Conservation (phyloP, 1,140 invertebrate genomes). For the Rhagoletis pomonella region DNA sequence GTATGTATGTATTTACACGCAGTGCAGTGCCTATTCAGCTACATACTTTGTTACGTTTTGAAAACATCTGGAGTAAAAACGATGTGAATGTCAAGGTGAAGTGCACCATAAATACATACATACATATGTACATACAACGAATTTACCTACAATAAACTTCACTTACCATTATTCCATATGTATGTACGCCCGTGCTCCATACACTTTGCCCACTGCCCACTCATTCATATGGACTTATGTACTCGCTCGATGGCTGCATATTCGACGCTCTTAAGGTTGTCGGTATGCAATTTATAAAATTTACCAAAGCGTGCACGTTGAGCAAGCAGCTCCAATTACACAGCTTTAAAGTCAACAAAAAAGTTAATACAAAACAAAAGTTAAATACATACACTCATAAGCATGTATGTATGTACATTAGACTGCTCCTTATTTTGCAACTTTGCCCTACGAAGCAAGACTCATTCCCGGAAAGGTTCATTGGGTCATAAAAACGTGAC, state of each 20-base stretch:
- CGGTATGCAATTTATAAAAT: slow-evolving; percentile 7
- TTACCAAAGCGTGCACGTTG: slow-evolving; percentile 31
- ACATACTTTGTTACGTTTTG: not conserved
- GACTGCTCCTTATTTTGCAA: not conserved
- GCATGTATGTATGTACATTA: not conserved
- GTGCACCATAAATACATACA: not conserved
- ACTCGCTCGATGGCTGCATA: not conserved
- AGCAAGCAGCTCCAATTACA: slow-evolving; percentile 27
- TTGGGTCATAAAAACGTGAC: no score
- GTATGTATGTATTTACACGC: not conserved
- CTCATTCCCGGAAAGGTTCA: no score
- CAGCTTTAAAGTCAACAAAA: not conserved
- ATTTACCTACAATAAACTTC: not conserved
- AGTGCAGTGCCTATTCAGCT: not conserved
- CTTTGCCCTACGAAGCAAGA: no score
- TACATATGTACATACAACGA: not conserved
- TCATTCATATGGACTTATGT: not conserved
- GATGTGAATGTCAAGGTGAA: slow-evolving; percentile 10
- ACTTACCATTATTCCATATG: not conserved
- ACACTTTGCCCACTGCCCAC: slow-evolving; percentile 3
- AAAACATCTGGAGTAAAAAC: slow-evolving; percentile 3
- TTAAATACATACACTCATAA: not conserved
- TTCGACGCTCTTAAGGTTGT: not conserved
- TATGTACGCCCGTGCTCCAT: not conserved
- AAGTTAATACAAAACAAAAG: not conserved